Base-by-base conservation (phyloP, 2,113 vertebrate genomes). In the Egretta garzetta region DNA sequence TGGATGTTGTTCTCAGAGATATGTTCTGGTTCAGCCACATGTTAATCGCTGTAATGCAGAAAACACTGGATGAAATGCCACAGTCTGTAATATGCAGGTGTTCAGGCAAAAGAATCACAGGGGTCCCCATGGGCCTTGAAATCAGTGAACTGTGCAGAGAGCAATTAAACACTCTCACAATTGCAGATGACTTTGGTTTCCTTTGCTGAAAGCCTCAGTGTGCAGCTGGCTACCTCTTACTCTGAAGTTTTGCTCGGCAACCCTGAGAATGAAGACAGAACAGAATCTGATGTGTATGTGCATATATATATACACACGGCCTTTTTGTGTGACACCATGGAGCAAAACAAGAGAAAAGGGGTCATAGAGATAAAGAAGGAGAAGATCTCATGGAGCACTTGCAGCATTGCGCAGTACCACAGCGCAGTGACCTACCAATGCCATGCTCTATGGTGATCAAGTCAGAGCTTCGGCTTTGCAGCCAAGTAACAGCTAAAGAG, bases 111-210 rank as follows among this genome's bases (percentile, higher is more conserved):
- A 50, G 79, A 72, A 93, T 94, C 62, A 39, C 84, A 20, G 77
- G 37, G 53, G 74, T 88, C 93, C 75, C 95, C 19, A 6, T 0
- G 56, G 94, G 53, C 66, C 77, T 60, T 79, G 58, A 95, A 93
- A 86, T 68, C 95, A 88, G 53, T 58, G 81, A 93, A 76, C 66
- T 76, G 82, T 72, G 82, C 85, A 91, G 60, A 93, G 33, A 89
- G 92, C 90, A 96, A 92, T 90, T 90, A 94, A 96, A 87, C 77
- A 85, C 71, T 41, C 86, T 60, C 73, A 72, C 74, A 86, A 76
- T 0, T 50, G 50, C 71, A 96, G 64, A 83, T 58, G 58, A 66
- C 85, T 91, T 60, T 58, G 92, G 79, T 86, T 96, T 93, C 90
- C 90, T 93, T 23, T 80, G 92, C 82, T 83, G 97, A 94, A 96